Base-by-base conservation (phyloP, 2,888 invertebrate species). In the Agrenia bidenticulata region DNA sequence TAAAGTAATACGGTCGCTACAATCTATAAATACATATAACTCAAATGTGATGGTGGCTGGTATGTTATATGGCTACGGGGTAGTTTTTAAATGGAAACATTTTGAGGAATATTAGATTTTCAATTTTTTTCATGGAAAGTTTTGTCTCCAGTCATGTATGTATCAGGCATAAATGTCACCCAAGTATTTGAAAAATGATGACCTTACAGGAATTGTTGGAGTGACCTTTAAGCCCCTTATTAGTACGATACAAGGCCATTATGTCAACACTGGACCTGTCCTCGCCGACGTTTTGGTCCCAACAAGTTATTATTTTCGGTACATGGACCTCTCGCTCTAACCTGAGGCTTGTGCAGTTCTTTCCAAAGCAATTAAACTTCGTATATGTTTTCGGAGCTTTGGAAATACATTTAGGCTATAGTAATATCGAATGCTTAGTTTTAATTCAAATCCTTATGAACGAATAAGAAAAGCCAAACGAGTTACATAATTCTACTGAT, bases 161-260 rank as follows among this genome's bases (percentile, higher is more conserved):
- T n/a, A n/a, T n/a, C n/a, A n/a, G n/a, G n/a, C n/a, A n/a, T n/a
- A n/a, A n/a, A n/a, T n/a, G n/a, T n/a, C n/a, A n/a, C n/a, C n/a
- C n/a, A n/a, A n/a, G n/a, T n/a, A n/a, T n/a, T n/a, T n/a, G n/a
- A n/a, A n/a, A n/a, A n/a, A n/a, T n/a, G n/a, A n/a, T n/a, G n/a
- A n/a, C n/a, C 41, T 58, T 27, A 59, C 59, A 61, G 21, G 51
- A 51, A 17, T 11, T 19, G 15, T 39, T 19, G 50, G 32, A 51
- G 9, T 51, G 21, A 1, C 26, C 49, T 15, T 51, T 51, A 15
- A 23, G 7, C 37, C 51, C 51, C 19, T 21, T 21, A 1, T 24
- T 42, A 1, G 59, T 45, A 27, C 49, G 59, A 17, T 49, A 59
- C 17, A 26, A 59, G 9, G 26, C 45, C 9, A 49, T 24, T n/a